phyloP scores from a whole-genome alignment of 2,113 vertebrate species.

The rabbit (Oryctolagus cuniculus) region DNA sequence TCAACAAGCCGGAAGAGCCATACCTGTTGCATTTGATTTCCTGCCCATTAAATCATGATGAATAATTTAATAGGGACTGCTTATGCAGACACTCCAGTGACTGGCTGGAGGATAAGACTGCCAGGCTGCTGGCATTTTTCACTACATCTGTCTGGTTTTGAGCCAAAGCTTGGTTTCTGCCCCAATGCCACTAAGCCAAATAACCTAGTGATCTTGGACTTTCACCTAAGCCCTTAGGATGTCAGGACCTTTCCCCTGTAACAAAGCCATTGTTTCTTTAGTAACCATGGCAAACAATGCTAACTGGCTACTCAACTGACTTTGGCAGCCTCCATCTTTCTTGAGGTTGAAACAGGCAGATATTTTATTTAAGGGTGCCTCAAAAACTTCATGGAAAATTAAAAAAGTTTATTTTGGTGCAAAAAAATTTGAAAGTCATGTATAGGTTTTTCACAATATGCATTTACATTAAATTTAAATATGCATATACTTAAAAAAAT shows the following conservation, averaged over 20 bases:
- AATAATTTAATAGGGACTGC: constrained; percentile 87
- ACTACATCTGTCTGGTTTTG: constrained; percentile 29
- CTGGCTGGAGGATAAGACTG: constrained; percentile 60
- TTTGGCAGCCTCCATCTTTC: not conserved
- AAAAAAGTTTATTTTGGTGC: no score
- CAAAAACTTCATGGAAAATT: no score
- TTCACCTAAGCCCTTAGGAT: not conserved
- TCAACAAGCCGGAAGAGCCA: constrained; percentile 83
- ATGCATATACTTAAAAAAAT: no score
- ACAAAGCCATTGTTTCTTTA: constrained; percentile 38
- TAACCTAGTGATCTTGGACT: not conserved
- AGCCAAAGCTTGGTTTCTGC: not conserved
- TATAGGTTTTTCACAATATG: no score
- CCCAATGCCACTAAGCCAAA: not conserved
- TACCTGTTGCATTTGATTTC: constrained; percentile 85
- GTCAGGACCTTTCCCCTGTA: not conserved
- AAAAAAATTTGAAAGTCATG: no score
- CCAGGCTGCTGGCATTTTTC: constrained; percentile 13
- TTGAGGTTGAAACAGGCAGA: constrained; percentile 11
- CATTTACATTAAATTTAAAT: no score
- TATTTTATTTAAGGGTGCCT: not conserved
- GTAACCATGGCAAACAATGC: not conserved
- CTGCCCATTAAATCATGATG: constrained; percentile 85
- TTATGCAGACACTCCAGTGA: constrained; percentile 69
- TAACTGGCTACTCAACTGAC: not conserved